phyloP scores from a whole-genome alignment of 2,888 invertebrate species.

The Amphipyra tragopoginis region DNA sequence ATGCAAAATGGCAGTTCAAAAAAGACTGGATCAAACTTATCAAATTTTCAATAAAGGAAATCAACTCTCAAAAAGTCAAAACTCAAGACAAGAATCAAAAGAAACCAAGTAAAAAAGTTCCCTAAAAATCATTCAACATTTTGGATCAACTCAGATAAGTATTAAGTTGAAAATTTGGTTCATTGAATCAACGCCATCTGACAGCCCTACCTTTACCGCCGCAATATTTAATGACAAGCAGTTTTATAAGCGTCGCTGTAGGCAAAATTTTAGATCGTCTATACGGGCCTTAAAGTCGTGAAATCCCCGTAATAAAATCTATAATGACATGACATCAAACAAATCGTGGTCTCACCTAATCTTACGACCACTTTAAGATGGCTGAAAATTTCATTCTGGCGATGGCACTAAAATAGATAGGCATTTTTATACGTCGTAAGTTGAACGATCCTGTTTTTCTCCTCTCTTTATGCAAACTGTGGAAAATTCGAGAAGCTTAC shows the following conservation, averaged over 20 bases:
- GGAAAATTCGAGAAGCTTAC: conserved; percentile 23
- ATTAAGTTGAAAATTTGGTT: conserved; percentile 18
- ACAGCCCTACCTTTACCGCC: conserved; percentile 42
- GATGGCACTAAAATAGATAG: conserved; percentile 47
- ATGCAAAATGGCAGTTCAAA: conserved; percentile 5
- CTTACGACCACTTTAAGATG: conserved; percentile 61
- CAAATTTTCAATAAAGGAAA: conserved; percentile 15
- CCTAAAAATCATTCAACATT: conserved; percentile 25
- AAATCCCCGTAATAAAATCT: conserved; percentile 65
- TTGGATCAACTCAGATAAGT: conserved; percentile 1
- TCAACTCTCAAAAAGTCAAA: conserved; percentile 10
- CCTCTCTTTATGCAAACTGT: conserved; percentile 27
- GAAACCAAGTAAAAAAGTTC: neutral
- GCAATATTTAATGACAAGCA: conserved; percentile 56
- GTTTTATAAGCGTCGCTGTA: conserved; percentile 53
- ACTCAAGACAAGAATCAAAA: neutral
- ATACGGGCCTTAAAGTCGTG: conserved; percentile 51
- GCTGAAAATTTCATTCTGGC: conserved; percentile 53
- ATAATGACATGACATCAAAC: conserved; percentile 66
- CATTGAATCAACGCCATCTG: conserved; percentile 26
- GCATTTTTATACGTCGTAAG: conserved; percentile 47
- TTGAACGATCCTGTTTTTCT: conserved; percentile 39
- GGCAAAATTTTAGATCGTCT: conserved; percentile 62
- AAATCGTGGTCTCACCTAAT: conserved; percentile 66
- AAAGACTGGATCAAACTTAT: neutral